phyloP scores from a whole-genome alignment of 2,888 invertebrate genomes.

The Monoplex corrugatus region DNA sequence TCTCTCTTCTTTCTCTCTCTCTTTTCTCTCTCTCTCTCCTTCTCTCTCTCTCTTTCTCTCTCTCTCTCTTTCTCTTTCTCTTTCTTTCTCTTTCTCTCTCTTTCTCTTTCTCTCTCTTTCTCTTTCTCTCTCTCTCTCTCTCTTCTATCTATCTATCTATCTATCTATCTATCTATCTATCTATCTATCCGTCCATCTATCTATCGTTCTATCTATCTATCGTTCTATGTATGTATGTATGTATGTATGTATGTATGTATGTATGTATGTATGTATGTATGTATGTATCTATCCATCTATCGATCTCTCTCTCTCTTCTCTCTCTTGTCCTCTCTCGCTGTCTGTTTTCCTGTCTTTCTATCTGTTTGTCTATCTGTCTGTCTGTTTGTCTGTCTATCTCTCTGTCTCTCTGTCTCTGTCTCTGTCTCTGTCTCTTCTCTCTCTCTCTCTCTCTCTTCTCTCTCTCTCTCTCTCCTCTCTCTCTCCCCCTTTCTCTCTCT shows the following conservation, averaged over 20 bases:
- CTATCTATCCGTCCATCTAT: conserved; percentile 4
- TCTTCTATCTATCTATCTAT: not conserved
- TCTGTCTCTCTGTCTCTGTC: too few species aligned
- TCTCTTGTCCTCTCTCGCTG: too few species aligned
- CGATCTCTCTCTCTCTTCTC: too few species aligned
- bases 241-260: not conserved
- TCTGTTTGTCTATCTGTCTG: too few species aligned
- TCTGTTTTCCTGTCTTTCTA: too few species aligned
- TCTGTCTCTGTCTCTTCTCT: too few species aligned
- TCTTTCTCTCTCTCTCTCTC: not conserved
- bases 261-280: too few species aligned
- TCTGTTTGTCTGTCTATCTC: too few species aligned
- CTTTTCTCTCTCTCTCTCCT: not conserved
- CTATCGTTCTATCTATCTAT: not conserved
- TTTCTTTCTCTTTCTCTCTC: not conserved
- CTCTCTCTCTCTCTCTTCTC: too few species aligned
- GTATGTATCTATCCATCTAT: too few species aligned
- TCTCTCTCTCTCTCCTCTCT: too few species aligned
- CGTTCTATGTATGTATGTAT: not conserved
- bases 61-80: not conserved
- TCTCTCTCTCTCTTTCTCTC: not conserved
- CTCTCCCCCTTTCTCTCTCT: too few species aligned
- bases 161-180: not conserved
- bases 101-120: not conserved
- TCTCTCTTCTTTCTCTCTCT: not conserved